Conservation (phyloP, 2,888 invertebrate species). For the Chironomus riparius region DNA sequence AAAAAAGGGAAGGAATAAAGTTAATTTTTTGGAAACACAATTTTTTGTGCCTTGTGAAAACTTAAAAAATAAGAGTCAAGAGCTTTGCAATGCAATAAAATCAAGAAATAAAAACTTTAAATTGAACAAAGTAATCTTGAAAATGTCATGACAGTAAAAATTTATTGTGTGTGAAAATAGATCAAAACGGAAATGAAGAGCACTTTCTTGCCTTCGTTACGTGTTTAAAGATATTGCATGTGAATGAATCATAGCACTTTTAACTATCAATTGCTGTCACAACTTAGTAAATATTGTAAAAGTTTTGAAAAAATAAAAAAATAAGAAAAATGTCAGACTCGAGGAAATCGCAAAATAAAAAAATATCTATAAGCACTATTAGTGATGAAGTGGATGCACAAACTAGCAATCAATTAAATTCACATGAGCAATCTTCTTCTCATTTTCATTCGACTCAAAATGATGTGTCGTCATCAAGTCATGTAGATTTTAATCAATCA, state of each 20-base stretch:
- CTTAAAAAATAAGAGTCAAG: background rate
- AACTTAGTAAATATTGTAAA: too few relatives aligned
- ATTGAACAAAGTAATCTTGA: background rate
- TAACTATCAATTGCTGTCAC: too few relatives aligned
- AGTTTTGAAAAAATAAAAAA: too few relatives aligned
- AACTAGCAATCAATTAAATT: background rate
- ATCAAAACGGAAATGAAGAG: too few relatives aligned
- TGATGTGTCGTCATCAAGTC: background rate
- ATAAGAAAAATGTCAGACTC: background rate
- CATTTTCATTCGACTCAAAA: background rate
- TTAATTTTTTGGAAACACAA: background rate
- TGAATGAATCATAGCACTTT: background rate
- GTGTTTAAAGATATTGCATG: background rate
- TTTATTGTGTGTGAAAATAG: constrained; percentile 15
- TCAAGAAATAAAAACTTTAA: background rate
- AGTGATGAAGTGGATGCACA: background rate
- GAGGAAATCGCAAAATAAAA: background rate
- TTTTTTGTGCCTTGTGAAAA: background rate
- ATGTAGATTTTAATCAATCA: background rate
- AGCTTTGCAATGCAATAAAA: background rate
- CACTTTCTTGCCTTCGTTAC: too few relatives aligned
- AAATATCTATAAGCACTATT: background rate
- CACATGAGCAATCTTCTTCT: background rate
- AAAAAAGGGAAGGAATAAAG: background rate
- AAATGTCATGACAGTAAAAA: constrained; percentile 20